phyloP scores from a whole-genome alignment of 1,140 invertebrate genomes.

The Epicauta chinensis region DNA sequence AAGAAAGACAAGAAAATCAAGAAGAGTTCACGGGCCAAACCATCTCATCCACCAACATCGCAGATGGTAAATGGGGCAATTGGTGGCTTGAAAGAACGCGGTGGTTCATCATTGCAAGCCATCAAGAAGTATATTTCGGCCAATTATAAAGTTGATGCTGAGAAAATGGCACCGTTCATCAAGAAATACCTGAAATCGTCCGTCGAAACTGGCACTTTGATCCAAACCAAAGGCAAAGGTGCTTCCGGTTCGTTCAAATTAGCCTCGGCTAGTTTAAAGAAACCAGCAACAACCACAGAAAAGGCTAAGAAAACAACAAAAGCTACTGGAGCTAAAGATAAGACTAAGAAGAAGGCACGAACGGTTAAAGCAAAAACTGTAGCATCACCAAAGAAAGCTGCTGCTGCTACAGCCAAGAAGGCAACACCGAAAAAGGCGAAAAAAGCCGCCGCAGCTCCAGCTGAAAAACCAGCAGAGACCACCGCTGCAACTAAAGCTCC shows the following conservation, averaged over 20 bases:
- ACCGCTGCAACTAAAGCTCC: constrained; percentile 9
- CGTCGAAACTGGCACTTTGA: constrained; percentile 48
- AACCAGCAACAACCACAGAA: background rate
- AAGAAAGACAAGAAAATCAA: constrained; percentile 19
- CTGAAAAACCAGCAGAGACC: no score
- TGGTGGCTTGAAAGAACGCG: constrained; percentile 45
- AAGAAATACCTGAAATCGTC: constrained; percentile 53
- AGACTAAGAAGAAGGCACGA: no score
- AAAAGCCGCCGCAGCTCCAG: no score
- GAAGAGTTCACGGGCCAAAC: constrained; percentile 23
- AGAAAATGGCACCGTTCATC: constrained; percentile 51
- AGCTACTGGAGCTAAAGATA: background rate
- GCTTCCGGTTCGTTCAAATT: constrained; percentile 57
- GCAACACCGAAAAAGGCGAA: no score
- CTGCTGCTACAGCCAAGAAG: no score
- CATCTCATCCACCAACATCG: constrained; percentile 33
- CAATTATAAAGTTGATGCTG: constrained; percentile 26
- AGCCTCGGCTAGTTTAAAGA: constrained; percentile 11
- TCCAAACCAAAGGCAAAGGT: constrained; percentile 57
- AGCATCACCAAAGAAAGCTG: background rate
- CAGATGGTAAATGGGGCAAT: constrained; percentile 48
- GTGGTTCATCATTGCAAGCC: constrained; percentile 47
- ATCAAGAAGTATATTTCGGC: constrained; percentile 48
- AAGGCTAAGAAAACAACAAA: constrained; percentile 10
- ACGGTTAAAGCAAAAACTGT: background rate